These are phyloP conservation scores for Eciton burchellii DNA, from an alignment of 1,140 invertebrate genomes.

Conservation along the genomic window DNA sequence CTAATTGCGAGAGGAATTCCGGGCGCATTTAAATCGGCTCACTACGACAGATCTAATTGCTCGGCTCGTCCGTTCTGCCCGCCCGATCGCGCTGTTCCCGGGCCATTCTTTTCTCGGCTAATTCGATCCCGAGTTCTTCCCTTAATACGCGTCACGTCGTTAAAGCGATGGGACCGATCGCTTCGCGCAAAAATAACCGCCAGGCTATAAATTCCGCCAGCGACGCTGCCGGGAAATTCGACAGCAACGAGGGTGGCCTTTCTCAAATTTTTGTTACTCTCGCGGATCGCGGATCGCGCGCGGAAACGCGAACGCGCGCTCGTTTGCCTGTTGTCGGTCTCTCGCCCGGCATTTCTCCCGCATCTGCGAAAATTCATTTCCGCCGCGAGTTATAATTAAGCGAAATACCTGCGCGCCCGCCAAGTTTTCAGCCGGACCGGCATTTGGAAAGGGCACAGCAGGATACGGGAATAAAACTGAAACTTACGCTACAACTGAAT, in stretches of 20 bases:
- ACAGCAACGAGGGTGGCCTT: too few relatives aligned
- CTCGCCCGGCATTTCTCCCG: neutral
- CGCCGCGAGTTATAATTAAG: slow-evolving; percentile 9
- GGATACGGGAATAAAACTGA: slow-evolving; percentile 12
- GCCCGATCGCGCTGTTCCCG: neutral
- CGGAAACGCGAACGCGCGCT: too few relatives aligned
- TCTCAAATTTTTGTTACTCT: too few relatives aligned
- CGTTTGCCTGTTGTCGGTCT: too few relatives aligned
- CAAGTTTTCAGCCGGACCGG: slow-evolving; percentile 24
- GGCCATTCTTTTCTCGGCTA: slow-evolving; percentile 45
- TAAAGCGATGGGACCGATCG: neutral
- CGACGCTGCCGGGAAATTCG: neutral
- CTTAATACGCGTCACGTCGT: neutral
- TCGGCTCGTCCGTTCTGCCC: slow-evolving; percentile 42
- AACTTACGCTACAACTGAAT: slow-evolving; percentile 36
- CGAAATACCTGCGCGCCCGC: neutral
- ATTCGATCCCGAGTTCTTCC: slow-evolving; percentile 55
- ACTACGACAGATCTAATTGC: slow-evolving; percentile 69
- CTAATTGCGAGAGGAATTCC: slow-evolving; percentile 63
- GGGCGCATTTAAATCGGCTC: slow-evolving; percentile 69
- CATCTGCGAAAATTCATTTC: neutral
- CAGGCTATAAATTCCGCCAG: neutral
- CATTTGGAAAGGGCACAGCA: neutral
- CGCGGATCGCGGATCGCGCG: too few relatives aligned
- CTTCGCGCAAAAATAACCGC: neutral